Evolutionary conservation across 2,113 vertebrate species (phyloP), one percentile per base, ranked within the genome.

Genomic region (Sapajus apella): DNA sequence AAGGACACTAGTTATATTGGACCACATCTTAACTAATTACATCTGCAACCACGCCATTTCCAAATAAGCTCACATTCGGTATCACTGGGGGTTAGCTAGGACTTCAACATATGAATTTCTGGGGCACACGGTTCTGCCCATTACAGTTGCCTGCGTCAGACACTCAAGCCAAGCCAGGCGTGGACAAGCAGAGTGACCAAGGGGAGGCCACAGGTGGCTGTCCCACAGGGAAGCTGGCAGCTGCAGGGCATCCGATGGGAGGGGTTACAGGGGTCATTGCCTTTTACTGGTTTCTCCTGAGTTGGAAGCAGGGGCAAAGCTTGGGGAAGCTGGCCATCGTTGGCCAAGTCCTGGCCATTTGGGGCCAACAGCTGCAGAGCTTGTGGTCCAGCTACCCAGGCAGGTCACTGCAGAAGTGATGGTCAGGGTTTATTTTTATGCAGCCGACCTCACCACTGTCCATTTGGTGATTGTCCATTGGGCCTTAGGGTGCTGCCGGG

Each of bases 1-100:
- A 35, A 23, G 35, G 45, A 30, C n/a, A 27, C 3, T 3, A 6
- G 76, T 40, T 32, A 0, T 1, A 2, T 0, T 20, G n/a, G n/a
- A 2, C 27, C 12, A 68, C 77, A 3, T 56, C 68, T 35, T 50
- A 77, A 75, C 66, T 30, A 8, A 13, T 4, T 2, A 77, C 50
- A 37, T 37, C n/a, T 23, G 16, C 45, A 14, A 30, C 18, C 56
- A 66, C 11, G 6, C 47, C 27, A 18, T 55, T 61, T 55, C 90
- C 55, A 87, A n/a, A 52, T 6, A 75, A 72, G 43, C 52, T 52
- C 94, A 50, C 52, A 5, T 25, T 50, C 40, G 35, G 52, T 50
- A 25, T 27, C 14, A 45, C 12, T 8, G 40, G 13, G 68, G 50
- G 40, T 9, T 64, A 64, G 61, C 40, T 14, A n/a, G 27, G n/a